Evolutionary conservation across 2,797 vertebrate species (phyloP).

Genomic region (Leucoraja ocellata): DNA sequence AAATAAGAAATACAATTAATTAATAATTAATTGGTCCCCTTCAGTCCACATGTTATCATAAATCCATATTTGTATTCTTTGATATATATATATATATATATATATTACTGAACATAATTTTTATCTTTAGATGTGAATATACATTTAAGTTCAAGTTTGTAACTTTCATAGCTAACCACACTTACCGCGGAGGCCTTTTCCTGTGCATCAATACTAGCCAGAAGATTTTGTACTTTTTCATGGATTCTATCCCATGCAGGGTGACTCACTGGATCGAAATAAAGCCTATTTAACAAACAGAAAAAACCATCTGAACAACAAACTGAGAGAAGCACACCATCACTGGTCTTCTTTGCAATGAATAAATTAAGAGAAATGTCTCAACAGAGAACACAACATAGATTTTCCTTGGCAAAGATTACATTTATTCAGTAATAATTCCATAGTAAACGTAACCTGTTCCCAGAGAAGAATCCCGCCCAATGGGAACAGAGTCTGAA

Average conservation of each 20-base stretch:
- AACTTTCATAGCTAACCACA: neutral
- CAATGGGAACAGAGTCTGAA: neutral
- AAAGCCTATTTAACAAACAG: constrained; percentile 49
- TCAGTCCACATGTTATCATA: neutral
- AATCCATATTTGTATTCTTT: neutral
- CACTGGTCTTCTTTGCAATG: neutral
- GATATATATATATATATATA: neutral
- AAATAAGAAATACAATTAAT: neutral
- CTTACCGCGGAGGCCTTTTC: constrained; percentile 19
- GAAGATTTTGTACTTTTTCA: constrained; percentile 59
- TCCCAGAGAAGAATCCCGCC: neutral
- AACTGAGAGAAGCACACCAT: neutral
- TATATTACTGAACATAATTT: neutral
- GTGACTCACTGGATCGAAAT: constrained; percentile 44
- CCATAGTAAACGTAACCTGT: neutral
- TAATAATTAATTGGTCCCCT: neutral
- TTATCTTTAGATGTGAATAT: neutral
- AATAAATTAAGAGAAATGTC: neutral
- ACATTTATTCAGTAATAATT: neutral
- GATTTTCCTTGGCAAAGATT: neutral
- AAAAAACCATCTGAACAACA: neutral
- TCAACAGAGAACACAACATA: neutral
- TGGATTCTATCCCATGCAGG: constrained; percentile 66
- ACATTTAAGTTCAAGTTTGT: neutral
- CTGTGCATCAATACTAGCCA: constrained; percentile 47